Evolutionary conservation across 2,113 vertebrate genomes (phyloP), one percentile per base, ranked within the genome.

Genomic region (Amphiprion ocellaris): DNA sequence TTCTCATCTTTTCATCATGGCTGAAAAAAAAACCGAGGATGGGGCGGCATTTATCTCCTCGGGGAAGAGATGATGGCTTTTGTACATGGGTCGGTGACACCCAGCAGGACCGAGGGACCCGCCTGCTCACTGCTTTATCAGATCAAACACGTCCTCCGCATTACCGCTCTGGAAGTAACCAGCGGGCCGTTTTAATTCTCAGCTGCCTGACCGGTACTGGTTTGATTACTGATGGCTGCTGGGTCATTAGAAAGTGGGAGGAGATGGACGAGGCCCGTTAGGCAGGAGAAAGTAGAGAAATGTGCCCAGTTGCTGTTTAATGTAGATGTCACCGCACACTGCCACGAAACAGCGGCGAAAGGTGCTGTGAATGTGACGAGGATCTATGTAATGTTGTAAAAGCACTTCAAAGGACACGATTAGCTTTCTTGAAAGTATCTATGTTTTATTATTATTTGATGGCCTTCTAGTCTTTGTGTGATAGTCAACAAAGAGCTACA

Each of bases 31-130:
- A 53, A 58, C 59, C 33, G 87, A 75, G 11, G 64, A 69, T 72
- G 64, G 71, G 74, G 37, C 0, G 46, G 62, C 69, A 58, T 79
- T 88, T 79, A 89, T 86, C 81, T 87, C 72, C 46, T 73, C n/a
- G 0, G 74, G 75, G 74, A 74, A 82, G 73, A 49, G 66, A 90
- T 83, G 75, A 87, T 75, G 71, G 76, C 77, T 87, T 90, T 85
- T 84, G 66, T 82, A 46, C 44, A 1, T n/a, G 44, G 69, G 62
- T 59, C 24, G 5, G 44, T 76, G 79, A 76, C 81, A 76, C 74
- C 41, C 83, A 19, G 74, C 3, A 28, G 77, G 30, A 62, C 71
- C 0, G 33, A 66, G 69, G 41, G 46, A 85, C 77, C 69, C 73
- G 21, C 71, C 72, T 23, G 17, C 26, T 33, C 24, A 8, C 70